phyloP scores from a whole-genome alignment of 1,140 invertebrate species.

The Hylyphantes graminicola region DNA sequence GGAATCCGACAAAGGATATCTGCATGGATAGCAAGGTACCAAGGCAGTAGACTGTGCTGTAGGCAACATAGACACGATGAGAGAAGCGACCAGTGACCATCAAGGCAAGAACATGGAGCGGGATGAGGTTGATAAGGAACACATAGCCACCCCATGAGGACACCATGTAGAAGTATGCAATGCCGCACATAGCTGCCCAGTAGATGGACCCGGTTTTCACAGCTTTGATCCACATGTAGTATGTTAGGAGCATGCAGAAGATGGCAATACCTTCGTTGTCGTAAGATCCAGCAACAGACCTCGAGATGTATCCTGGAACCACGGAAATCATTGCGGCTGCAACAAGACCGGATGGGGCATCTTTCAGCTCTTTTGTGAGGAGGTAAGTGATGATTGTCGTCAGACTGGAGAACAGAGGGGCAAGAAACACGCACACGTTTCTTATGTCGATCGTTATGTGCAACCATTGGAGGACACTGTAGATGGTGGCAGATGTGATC shows the following conservation, averaged over 20 bases:
- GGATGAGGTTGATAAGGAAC: constrained; percentile 97
- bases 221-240: constrained; percentile 97
- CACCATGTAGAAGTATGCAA: constrained; percentile 99
- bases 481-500: constrained; percentile 94
- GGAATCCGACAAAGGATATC: constrained; percentile 98
- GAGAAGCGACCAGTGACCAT: constrained; percentile 95
- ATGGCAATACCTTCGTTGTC: constrained; percentile 99
- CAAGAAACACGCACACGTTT: constrained; percentile 97
- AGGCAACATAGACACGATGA: constrained; percentile 93
- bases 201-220: constrained; percentile 95
- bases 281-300: constrained; percentile 97
- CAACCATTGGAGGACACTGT: constrained; percentile 87
- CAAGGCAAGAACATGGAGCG: constrained; percentile 92
- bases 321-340: constrained; percentile 96
- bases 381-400: constrained; percentile 96
- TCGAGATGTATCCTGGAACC: constrained; percentile 96
- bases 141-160: constrained; percentile 99
- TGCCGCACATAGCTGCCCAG: constrained; percentile 88
- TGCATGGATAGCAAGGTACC: constrained; percentile 98
- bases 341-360: constrained; percentile 90
- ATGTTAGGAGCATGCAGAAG: constrained; percentile 98
- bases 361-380: constrained; percentile 94
- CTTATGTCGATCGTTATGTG: constrained; percentile 96
- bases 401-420: constrained; percentile 95
- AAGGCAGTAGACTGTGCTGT: constrained; percentile 89